Conservation (phyloP, 2,888 invertebrate species). For the Mythimna lalbum region DNA sequence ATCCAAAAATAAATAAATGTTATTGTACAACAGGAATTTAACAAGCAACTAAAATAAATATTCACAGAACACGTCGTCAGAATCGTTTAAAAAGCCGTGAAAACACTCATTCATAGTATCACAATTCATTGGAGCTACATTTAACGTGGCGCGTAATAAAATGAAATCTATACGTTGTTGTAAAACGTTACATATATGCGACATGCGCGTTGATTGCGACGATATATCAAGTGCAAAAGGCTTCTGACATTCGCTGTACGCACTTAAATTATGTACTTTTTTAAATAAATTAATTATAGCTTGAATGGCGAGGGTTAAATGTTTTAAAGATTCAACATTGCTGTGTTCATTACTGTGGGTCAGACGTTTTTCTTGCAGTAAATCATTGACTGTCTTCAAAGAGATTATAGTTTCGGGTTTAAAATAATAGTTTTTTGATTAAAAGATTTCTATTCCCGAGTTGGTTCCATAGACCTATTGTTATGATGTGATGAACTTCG, state of each 20-base stretch:
- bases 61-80: background rate
- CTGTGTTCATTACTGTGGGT: background rate
- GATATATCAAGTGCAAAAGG: conserved; percentile 72
- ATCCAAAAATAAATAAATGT: background rate
- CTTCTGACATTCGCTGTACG: conserved; percentile 55
- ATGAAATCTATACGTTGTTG: conserved; percentile 76
- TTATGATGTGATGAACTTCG: too few species aligned
- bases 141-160: conserved; percentile 76
- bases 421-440: too few species aligned
- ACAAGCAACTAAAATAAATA: conserved; percentile 1
- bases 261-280: conserved; percentile 49
- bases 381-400: background rate
- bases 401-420: too few species aligned
- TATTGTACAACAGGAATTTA: background rate
- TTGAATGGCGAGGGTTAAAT: conserved; percentile 16
- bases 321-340: conserved; percentile 19
- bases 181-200: conserved; percentile 67
- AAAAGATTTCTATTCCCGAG: too few species aligned
- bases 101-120: conserved; percentile 43
- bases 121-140: conserved; percentile 64
- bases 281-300: conserved; percentile 44
- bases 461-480: too few species aligned
- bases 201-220: conserved; percentile 76
- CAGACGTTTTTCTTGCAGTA: background rate
- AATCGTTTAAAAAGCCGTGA: conserved; percentile 40